phyloP scores from a whole-genome alignment of 2,888 invertebrate genomes.

The Sesamia inferens region DNA sequence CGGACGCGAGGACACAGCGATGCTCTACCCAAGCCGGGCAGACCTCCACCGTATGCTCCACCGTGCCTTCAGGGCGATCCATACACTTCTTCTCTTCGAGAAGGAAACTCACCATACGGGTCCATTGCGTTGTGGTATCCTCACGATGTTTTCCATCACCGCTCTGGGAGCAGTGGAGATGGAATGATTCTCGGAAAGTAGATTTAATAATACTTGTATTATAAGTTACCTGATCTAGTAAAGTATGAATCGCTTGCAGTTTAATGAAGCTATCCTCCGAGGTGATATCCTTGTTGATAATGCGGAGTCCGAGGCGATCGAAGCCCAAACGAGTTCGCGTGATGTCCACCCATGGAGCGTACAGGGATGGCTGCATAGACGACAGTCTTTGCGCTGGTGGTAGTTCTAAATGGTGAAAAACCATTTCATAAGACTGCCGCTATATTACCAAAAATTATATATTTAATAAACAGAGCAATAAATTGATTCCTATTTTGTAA shows the following conservation, averaged over 20 bases:
- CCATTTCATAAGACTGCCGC: too few species aligned
- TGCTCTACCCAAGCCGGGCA: too few species aligned
- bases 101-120: background rate
- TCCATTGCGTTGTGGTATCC: too few species aligned
- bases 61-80: too few species aligned
- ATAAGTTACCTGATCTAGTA: constrained; percentile 78
- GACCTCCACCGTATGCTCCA: too few species aligned
- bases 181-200: background rate
- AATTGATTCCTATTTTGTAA: background rate
- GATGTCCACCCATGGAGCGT: constrained; percentile 82
- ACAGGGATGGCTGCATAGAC: constrained; percentile 86
- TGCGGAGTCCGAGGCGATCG: constrained; percentile 79
- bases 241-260: constrained; percentile 81
- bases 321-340: constrained; percentile 80
- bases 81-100: too few species aligned
- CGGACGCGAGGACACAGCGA: too few species aligned
- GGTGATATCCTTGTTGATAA: constrained; percentile 79
- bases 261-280: constrained; percentile 76
- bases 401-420: constrained; percentile 17
- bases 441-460: background rate
- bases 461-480: background rate
- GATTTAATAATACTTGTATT: too few species aligned
- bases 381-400: constrained; percentile 78
- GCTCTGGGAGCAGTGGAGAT: background rate
- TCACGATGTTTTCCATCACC: background rate